Evolutionary conservation across 2,888 invertebrate genomes (phyloP).

Genomic region (Pecten maximus): DNA sequence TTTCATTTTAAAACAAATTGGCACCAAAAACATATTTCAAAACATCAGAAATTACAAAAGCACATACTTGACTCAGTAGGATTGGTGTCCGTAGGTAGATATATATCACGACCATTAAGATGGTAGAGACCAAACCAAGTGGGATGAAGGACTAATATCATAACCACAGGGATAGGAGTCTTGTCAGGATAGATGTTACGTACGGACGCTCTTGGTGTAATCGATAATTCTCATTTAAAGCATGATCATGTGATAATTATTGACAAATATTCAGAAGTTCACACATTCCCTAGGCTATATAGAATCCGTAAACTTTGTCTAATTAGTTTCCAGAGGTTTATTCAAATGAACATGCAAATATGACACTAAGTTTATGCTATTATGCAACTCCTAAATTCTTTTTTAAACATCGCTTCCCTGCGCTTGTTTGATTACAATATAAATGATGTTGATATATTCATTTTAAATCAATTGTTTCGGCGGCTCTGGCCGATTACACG

Average conservation of each 20-base stretch:
- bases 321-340: slow-evolving; percentile 23
- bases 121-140: too few species aligned
- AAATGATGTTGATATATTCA: slow-evolving; percentile 35
- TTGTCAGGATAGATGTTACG: too few species aligned
- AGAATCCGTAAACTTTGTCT: slow-evolving; percentile 2
- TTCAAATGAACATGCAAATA: slow-evolving; percentile 33
- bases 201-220: neutral
- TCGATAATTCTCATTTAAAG: slow-evolving; percentile 25
- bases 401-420: slow-evolving; percentile 17
- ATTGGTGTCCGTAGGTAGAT: too few species aligned
- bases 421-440: slow-evolving; percentile 23
- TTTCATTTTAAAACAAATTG: too few species aligned
- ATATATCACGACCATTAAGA: too few species aligned
- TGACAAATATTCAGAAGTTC: slow-evolving; percentile 22
- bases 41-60: too few species aligned
- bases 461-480: slow-evolving; percentile 10
- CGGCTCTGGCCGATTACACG: neutral
- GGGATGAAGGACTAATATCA: too few species aligned
- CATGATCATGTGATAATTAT: slow-evolving; percentile 23
- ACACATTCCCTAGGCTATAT: neutral
- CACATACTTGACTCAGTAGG: too few species aligned
- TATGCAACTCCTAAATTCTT: slow-evolving; percentile 35
- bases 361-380: neutral
- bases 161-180: too few species aligned
- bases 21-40: too few species aligned